phyloP scores from a whole-genome alignment of 2,113 vertebrate species.

The Rhadina sibilatrix region DNA sequence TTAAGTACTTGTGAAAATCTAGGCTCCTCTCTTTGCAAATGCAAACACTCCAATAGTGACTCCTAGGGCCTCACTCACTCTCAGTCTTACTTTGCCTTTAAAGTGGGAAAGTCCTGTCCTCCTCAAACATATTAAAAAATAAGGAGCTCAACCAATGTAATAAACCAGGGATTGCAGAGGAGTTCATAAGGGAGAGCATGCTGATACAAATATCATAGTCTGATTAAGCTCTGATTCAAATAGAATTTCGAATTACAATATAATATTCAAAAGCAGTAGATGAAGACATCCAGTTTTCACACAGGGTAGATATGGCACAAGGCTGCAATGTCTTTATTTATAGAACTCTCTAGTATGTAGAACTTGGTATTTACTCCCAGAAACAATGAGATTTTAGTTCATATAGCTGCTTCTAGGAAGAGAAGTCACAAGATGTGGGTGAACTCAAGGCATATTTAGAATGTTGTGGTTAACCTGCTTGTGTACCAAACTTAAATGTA shows the following conservation, averaged over 20 bases:
- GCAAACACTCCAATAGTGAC: background rate
- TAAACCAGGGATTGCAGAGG: background rate
- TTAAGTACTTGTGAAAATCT: background rate
- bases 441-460: background rate
- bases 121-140: background rate
- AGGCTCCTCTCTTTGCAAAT: background rate
- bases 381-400: background rate
- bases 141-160: background rate
- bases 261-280: background rate
- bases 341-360: fast-evolving
- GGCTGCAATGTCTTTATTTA: background rate
- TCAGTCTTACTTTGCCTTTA: background rate
- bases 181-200: background rate
- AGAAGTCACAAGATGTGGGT: background rate
- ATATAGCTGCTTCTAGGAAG: background rate
- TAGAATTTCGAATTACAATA: background rate
- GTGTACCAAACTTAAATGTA: background rate
- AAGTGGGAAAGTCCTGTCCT: background rate
- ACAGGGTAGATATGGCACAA: background rate
- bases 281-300: background rate
- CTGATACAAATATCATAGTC: background rate
- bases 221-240: background rate
- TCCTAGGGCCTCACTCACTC: background rate
- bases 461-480: background rate
- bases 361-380: background rate